These are phyloP conservation scores for Orientallactaga bullata DNA, from an alignment of 2,113 vertebrate genomes.

Conservation along the genomic window DNA sequence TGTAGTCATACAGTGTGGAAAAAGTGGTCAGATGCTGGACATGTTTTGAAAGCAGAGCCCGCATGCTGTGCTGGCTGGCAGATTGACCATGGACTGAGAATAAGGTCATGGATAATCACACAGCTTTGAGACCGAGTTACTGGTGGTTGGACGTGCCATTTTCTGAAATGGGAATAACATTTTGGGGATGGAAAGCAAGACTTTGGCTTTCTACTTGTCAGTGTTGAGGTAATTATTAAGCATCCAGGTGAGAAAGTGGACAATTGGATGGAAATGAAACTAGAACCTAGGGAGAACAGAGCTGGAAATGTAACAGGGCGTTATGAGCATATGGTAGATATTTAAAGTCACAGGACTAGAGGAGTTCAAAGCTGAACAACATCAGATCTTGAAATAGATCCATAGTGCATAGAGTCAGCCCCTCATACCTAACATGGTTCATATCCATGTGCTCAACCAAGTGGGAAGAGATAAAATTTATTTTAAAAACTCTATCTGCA, in stretches of 20 bases:
- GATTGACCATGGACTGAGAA: background rate
- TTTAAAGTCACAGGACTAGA: background rate
- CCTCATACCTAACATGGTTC: background rate
- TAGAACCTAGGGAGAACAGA: background rate
- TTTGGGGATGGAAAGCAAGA: background rate
- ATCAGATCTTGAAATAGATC: no score
- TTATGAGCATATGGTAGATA: background rate
- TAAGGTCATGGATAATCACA: background rate
- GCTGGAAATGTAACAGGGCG: background rate
- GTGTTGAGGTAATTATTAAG: background rate
- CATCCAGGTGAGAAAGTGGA: background rate
- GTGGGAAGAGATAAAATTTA: background rate
- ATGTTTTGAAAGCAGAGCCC: background rate
- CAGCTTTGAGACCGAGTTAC: background rate
- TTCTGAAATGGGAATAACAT: background rate
- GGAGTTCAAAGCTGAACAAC: background rate
- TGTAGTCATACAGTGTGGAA: background rate
- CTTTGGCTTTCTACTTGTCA: background rate
- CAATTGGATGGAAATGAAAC: background rate
- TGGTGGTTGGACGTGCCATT: background rate
- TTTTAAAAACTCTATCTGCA: background rate
- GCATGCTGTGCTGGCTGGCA: accelerated
- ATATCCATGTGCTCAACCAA: background rate
- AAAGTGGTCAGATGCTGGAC: background rate
- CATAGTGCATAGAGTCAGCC: background rate